phyloP scores from a whole-genome alignment of 2,888 invertebrate genomes.

The Chymomyza fuscimana region DNA sequence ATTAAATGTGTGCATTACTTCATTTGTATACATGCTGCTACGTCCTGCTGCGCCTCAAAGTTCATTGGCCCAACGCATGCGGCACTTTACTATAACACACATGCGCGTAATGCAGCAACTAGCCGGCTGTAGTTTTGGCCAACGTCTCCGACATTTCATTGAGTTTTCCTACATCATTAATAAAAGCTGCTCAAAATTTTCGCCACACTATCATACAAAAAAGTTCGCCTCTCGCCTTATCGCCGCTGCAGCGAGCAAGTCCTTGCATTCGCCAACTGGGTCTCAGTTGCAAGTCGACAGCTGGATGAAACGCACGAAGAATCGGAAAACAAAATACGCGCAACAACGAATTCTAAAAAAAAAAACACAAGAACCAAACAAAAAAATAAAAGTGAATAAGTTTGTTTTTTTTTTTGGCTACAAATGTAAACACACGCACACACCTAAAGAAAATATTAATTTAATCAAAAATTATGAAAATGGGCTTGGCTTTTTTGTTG shows the following conservation, averaged over 20 bases:
- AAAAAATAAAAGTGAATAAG: constrained; percentile 34
- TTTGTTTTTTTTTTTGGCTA: neutral
- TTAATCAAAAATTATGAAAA: constrained; percentile 12
- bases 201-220: neutral
- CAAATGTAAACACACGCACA: constrained; percentile 11
- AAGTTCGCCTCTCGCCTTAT: constrained; percentile 8
- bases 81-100: constrained; percentile 57
- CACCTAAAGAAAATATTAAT: neutral
- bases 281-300: constrained; percentile 76
- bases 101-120: constrained; percentile 48
- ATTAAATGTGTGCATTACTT: no score
- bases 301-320: constrained; percentile 69
- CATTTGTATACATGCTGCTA: neutral
- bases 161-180: constrained; percentile 52
- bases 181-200: constrained; percentile 44
- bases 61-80: constrained; percentile 52
- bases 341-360: constrained; percentile 19
- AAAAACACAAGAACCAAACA: constrained; percentile 30
- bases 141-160: constrained; percentile 51
- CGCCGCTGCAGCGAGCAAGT: constrained; percentile 34
- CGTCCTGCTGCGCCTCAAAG: constrained; percentile 17
- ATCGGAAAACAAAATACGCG: constrained; percentile 44
- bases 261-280: constrained; percentile 56
- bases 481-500: constrained; percentile 25
- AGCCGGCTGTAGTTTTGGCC: constrained; percentile 7